Evolutionary conservation across 2,113 vertebrate genomes (phyloP).

Genomic region (crab-eating macaque (Macaca fascicularis)): T2T-MFA8v1.1 NC_088376.1:37519501-37520000

Average conservation of each 20-base stretch:
- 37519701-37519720: not conserved
- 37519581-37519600: not conserved
- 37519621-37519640: rapidly evolving
- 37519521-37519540: not conserved
- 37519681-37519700: not conserved
- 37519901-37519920: constrained; percentile 44
- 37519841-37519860: not conserved
- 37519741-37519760: not conserved
- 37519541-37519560: not conserved
- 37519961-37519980: not conserved
- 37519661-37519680: not conserved
- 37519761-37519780: not conserved
- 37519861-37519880: constrained; percentile 30
- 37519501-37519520: not conserved
- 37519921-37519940: not conserved
- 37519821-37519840: not conserved
- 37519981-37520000: not conserved
- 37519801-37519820: not conserved
- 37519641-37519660: not conserved
- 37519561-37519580: not conserved
- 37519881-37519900: not conserved
- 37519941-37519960: not conserved
- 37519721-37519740: not conserved
- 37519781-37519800: constrained; percentile 23
- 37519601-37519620: not conserved